Evolutionary conservation across 23 tunicate species (phyloP).

Genomic region (Oikopleura dioica): DNA sequence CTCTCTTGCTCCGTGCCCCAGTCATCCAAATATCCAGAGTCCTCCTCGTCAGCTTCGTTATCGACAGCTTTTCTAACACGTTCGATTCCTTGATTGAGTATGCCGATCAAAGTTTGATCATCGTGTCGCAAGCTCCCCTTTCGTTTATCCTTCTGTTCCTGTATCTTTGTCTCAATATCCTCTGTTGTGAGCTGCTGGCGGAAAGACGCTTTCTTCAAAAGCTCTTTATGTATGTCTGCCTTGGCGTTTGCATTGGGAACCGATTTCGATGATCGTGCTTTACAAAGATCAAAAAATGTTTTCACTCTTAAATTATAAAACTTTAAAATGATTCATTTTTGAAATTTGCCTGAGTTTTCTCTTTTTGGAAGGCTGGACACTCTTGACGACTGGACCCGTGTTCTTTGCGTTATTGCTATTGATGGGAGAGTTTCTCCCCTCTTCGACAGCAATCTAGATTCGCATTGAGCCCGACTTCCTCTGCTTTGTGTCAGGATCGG

Average conservation of each 20-base stretch:
- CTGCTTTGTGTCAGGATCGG: too few relatives aligned
- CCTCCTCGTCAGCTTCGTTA: neutral
- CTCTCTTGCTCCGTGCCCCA: neutral
- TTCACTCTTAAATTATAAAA: too few relatives aligned
- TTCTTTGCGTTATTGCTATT: too few relatives aligned
- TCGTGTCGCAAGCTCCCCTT: neutral
- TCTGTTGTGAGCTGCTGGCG: neutral
- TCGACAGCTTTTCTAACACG: neutral
- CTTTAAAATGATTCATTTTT: too few relatives aligned
- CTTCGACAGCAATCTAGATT: neutral
- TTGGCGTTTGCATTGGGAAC: too few relatives aligned
- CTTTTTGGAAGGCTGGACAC: neutral
- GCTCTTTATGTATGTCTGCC: neutral
- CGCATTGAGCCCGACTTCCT: neutral
- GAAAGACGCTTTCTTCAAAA: neutral
- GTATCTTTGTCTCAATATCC: neutral
- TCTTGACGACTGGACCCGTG: too few relatives aligned
- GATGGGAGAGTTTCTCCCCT: conserved; percentile 9
- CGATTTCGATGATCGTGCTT: too few relatives aligned
- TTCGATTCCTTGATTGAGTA: neutral
- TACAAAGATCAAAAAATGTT: too few relatives aligned
- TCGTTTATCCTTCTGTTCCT: neutral
- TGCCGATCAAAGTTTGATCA: neutral
- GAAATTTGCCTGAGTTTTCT: neutral
- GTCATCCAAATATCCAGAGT: conserved; percentile 7